phyloP scores from a whole-genome alignment of 2,113 vertebrate genomes.

The Pheucticus melanocephalus region DNA sequence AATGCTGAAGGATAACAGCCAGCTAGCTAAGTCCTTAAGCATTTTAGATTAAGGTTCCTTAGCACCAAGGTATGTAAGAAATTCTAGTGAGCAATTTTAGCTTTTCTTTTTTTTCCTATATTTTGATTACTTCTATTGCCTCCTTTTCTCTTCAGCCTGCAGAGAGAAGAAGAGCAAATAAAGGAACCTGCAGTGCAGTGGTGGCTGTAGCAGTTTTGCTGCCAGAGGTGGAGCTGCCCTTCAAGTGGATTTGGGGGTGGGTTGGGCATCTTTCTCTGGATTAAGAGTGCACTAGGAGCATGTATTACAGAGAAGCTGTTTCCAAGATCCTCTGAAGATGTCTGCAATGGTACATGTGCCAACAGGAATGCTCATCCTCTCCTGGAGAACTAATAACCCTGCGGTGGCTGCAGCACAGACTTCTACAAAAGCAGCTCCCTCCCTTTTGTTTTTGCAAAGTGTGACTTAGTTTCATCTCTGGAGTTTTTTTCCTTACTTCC shows the following conservation, averaged over 20 bases:
- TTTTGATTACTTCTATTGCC: background rate
- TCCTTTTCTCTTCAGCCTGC: background rate
- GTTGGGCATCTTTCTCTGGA: background rate
- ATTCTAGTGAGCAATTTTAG: background rate
- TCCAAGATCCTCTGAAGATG: background rate
- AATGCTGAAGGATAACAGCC: background rate
- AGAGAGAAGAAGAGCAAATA: background rate
- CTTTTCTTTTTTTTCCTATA: background rate
- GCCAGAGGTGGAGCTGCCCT: background rate
- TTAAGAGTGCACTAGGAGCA: fast-evolving
- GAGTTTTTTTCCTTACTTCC: background rate
- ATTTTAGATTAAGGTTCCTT: background rate
- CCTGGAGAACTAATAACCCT: background rate
- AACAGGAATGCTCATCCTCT: background rate
- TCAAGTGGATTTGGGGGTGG: background rate
- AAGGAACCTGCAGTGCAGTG: background rate
- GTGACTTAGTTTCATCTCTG: background rate
- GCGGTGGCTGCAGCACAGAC: background rate
- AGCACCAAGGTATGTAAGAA: background rate
- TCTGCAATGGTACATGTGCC: background rate
- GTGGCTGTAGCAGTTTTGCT: background rate
- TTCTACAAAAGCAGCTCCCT: background rate
- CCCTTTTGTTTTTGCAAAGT: background rate
- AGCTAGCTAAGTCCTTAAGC: background rate
- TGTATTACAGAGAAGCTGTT: fast-evolving